phyloP scores from a whole-genome alignment of 1,140 invertebrate species.

The Eurosta solidaginis region DNA sequence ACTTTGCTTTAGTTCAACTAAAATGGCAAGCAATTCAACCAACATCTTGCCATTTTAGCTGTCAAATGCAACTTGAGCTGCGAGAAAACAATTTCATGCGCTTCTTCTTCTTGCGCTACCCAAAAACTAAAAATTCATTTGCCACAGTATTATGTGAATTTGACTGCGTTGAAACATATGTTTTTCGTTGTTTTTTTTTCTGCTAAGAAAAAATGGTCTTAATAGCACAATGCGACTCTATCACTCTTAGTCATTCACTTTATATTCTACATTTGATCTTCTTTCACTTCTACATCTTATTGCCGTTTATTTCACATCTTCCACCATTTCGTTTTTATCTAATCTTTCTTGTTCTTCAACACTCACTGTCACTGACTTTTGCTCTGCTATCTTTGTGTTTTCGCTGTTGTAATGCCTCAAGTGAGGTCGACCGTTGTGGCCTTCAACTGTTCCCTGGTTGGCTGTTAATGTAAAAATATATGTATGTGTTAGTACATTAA shows the following conservation, averaged over 20 bases:
- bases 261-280: too few relatives aligned
- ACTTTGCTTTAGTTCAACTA: not conserved
- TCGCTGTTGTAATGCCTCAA: not conserved
- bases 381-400: not conserved
- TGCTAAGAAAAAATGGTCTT: too few relatives aligned
- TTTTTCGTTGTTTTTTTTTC: too few relatives aligned
- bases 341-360: not conserved
- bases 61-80: not conserved
- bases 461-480: not conserved
- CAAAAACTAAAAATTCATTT: not conserved
- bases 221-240: too few relatives aligned
- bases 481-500: not conserved
- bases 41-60: not conserved
- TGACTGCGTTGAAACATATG: too few relatives aligned
- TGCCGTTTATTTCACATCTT: too few relatives aligned
- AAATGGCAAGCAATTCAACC: not conserved
- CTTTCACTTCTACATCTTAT: too few relatives aligned
- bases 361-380: not conserved
- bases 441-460: not conserved
- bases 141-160: too few relatives aligned
- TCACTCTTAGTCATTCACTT: too few relatives aligned
- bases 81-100: not conserved
- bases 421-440: conserved; percentile 8
- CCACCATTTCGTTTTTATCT: too few relatives aligned
- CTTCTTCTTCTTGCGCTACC: not conserved